phyloP scores from a whole-genome alignment of 2,888 invertebrate species.

The Metacarcinus magister region DNA sequence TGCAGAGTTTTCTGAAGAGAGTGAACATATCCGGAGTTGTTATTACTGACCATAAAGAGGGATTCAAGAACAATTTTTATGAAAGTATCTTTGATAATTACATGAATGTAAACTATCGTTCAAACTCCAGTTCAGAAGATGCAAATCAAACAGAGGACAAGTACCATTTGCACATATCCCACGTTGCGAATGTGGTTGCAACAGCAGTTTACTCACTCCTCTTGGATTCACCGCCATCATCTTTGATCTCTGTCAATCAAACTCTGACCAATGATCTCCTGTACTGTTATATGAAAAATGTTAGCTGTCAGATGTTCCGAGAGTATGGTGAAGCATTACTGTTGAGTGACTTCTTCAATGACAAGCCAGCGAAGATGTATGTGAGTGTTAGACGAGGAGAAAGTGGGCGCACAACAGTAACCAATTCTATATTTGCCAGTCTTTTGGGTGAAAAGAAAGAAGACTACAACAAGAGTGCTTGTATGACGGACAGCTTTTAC shows the following conservation, averaged over 20 bases:
- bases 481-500: constrained; percentile 64
- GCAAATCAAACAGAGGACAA: constrained; percentile 57
- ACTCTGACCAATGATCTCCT: constrained; percentile 73
- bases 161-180: constrained; percentile 72
- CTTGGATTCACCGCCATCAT: not conserved
- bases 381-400: constrained; percentile 73
- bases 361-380: constrained; percentile 80
- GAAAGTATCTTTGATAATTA: constrained; percentile 79
- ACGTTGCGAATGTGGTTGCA: constrained; percentile 77
- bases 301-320: constrained; percentile 78
- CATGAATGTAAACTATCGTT: constrained; percentile 71
- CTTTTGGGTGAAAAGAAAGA: constrained; percentile 78
- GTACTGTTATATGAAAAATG: constrained; percentile 77
- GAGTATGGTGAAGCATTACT: constrained; percentile 67
- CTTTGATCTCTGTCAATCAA: constrained; percentile 67
- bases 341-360: constrained; percentile 57
- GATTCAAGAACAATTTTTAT: constrained; percentile 76
- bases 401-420: constrained; percentile 67
- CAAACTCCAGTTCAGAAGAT: constrained; percentile 42
- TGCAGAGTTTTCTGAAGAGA: constrained; percentile 80
- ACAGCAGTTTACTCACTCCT: constrained; percentile 73
- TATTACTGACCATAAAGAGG: constrained; percentile 76
- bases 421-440: constrained; percentile 71
- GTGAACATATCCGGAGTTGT: constrained; percentile 80
- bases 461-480: constrained; percentile 66